Base-by-base conservation (phyloP, 2,888 invertebrate species). In the Andrena praecox region DNA sequence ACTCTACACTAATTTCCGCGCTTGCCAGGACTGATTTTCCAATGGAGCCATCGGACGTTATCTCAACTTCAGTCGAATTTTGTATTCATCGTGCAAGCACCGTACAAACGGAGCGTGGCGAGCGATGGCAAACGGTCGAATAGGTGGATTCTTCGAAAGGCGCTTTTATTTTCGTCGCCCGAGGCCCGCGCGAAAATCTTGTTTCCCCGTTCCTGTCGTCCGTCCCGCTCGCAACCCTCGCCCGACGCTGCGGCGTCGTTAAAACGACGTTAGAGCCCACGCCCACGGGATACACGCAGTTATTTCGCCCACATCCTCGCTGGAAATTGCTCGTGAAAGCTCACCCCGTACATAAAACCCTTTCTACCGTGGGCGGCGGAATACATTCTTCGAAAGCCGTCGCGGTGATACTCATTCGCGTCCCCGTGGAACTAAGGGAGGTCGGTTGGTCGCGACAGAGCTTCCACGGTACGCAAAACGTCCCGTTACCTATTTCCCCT, bases 321-420 rank as follows among this genome's bases (percentile, higher is more conserved):
- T 76, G 77, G 84, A 84, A 84, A 84, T 84, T 77, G 84, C 76
- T 80, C 73, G 73, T 77, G 84, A 71, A 84, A 84, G 75, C 80
- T 76, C 70, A 70, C 66, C 27, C 27, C 69, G 56, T 70, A 63
- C 48, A 67, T 73, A 64, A 84, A 80, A 69, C 84, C 72, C 73
- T 84, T 67, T 62, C 62, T 27, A 62, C 33, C 69, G 73, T 29
- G 59, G 31, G 54, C 12, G 33, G 52, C 12, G 33, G 64, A 72
- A 80, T 80, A 80, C 74, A 84, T 80, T 84, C 77, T 82, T 72
- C 27, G 56, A 72, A 76, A 72, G 42, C 64, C 60, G 52, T 71
- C 64, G 33, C n/a, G 48, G 35, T 27, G 56, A 77, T 66, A 69
- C 62, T 79, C 50, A 35, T 33, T 35, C 70, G 29, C 42, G 29